phyloP scores from a whole-genome alignment of 53 echinoderm and acorn worm genomes.

The Holothuria scabra region DNA sequence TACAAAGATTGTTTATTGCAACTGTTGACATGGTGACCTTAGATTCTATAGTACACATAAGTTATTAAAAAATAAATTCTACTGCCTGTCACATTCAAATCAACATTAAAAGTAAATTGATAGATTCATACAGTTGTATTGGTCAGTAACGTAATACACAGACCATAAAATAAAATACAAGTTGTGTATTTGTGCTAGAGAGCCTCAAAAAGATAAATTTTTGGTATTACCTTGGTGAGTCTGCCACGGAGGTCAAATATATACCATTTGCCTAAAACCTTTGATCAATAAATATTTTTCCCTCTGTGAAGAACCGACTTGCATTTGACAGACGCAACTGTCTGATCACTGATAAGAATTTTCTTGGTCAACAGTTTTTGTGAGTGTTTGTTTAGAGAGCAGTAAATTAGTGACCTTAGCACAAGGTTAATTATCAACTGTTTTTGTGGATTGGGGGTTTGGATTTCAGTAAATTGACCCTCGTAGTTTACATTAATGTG shows the following conservation, averaged over 20 bases:
- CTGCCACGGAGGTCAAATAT: slow-evolving; percentile 40
- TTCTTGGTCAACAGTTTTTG: neutral
- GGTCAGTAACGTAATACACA: slow-evolving; percentile 29
- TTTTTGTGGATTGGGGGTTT: neutral
- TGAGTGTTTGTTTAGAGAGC: slow-evolving; percentile 38
- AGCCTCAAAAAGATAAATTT: slow-evolving; percentile 38
- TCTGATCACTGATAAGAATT: slow-evolving; percentile 13
- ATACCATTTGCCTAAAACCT: slow-evolving; percentile 39
- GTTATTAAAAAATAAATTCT: too few relatives aligned
- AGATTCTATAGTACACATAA: too few relatives aligned
- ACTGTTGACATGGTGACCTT: too few relatives aligned
- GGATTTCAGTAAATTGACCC: slow-evolving; percentile 38
- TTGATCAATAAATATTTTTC: slow-evolving; percentile 47
- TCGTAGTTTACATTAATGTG: slow-evolving; percentile 36
- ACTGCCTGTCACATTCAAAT: too few relatives aligned
- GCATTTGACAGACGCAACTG: slow-evolving; percentile 18
- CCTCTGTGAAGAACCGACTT: slow-evolving; percentile 20
- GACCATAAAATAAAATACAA: slow-evolving; percentile 17
- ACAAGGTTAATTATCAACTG: slow-evolving; percentile 32
- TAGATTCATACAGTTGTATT: slow-evolving; percentile 4
- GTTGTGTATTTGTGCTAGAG: slow-evolving; percentile 1
- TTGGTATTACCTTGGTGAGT: slow-evolving; percentile 15
- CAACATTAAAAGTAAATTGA: too few relatives aligned
- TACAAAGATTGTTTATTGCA: too few relatives aligned
- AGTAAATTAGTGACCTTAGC: slow-evolving; percentile 33